Conservation (phyloP, 1,140 invertebrate genomes). For the Camponotus vicinus region DNA sequence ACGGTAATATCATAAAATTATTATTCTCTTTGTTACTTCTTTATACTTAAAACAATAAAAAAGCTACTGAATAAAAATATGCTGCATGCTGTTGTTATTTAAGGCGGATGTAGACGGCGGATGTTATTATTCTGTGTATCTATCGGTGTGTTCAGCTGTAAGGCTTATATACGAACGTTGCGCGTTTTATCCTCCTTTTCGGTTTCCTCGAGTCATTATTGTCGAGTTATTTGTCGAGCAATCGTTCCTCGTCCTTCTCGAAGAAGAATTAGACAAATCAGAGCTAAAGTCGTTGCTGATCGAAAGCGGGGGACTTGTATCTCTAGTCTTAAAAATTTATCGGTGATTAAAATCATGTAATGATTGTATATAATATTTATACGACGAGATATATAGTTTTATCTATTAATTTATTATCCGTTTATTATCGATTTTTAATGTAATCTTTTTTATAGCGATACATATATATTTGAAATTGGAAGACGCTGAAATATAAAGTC, state of each 20-base stretch:
- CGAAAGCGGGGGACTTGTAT: background rate
- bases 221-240: constrained; percentile 18
- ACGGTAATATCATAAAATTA: constrained; percentile 85
- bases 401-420: constrained; percentile 21
- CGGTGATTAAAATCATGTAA: background rate
- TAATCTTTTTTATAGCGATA: constrained; percentile 33
- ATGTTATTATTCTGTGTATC: constrained; percentile 26
- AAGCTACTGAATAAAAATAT: constrained; percentile 84
- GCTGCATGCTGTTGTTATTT: constrained; percentile 73
- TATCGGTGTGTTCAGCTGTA: constrained; percentile 35
- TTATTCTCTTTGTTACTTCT: constrained; percentile 86
- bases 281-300: background rate
- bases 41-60: constrained; percentile 86
- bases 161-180: background rate
- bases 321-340: background rate
- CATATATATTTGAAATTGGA: background rate
- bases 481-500: no score
- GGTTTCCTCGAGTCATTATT: constrained; percentile 44
- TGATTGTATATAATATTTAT: background rate
- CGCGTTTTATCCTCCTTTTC: background rate
- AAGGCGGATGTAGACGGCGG: constrained; percentile 32
- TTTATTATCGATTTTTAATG: background rate
- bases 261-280: background rate
- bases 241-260: background rate
- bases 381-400: background rate